Evolutionary conservation across 1,140 invertebrate genomes (phyloP).

Genomic region (Plutomurus gul): DNA sequence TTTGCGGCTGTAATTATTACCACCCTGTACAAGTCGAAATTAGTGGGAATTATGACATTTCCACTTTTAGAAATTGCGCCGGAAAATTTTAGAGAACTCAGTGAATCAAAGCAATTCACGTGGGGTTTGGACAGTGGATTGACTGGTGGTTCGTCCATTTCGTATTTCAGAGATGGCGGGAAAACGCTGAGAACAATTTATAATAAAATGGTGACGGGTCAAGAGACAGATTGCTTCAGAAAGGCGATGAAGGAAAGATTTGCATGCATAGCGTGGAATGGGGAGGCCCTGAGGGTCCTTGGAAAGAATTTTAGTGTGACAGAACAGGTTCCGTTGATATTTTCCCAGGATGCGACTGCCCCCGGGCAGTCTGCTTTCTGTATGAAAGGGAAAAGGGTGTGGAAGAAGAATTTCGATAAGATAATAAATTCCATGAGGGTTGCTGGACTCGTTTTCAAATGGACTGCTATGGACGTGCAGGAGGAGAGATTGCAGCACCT

Average conservation of each 20-base stretch:
- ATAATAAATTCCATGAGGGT: neutral
- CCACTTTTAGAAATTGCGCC: neutral
- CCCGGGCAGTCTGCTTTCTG: neutral
- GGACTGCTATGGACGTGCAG: neutral
- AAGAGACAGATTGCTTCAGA: neutral
- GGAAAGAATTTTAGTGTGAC: neutral
- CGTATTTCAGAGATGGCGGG: neutral
- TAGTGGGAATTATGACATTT: neutral
- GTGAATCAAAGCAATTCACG: neutral
- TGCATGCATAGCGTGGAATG: neutral
- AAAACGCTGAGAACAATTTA: neutral
- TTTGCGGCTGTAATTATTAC: neutral
- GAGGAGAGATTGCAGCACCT: neutral
- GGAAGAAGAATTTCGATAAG: neutral
- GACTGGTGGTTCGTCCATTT: neutral
- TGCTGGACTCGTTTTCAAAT: neutral
- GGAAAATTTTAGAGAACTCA: neutral
- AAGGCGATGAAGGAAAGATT: neutral
- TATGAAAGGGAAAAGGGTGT: neutral
- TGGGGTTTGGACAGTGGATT: slow-evolving; percentile 5
- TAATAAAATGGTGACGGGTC: neutral
- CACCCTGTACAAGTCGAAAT: neutral
- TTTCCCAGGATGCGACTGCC: neutral
- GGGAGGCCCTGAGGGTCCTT: neutral
- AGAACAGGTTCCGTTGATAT: neutral